These are phyloP conservation scores for Craniophora ligustri DNA, from an alignment of 2,888 invertebrate species.

Conservation along the genomic window DNA sequence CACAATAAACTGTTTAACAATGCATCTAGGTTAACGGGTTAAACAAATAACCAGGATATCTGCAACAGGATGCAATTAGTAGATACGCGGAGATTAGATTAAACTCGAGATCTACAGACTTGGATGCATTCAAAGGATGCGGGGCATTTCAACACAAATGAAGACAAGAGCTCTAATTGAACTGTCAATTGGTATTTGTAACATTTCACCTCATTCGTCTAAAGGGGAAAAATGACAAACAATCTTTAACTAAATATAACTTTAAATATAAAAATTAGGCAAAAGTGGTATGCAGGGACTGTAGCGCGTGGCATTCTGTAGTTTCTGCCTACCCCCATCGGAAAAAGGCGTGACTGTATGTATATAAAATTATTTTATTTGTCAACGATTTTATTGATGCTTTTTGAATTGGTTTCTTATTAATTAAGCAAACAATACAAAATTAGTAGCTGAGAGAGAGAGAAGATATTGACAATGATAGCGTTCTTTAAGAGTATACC, in stretches of 20 bases:
- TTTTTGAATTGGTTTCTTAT: no score
- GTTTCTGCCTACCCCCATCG: no score
- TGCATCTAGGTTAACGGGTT: slow-evolving; percentile 36
- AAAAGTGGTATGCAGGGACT: no score
- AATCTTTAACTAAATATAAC: not conserved
- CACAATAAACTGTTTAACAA: slow-evolving; percentile 25
- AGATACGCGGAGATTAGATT: slow-evolving; percentile 50
- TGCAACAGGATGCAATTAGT: slow-evolving; percentile 48
- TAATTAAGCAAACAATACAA: no score
- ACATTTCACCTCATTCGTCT: slow-evolving; percentile 16
- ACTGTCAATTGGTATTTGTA: slow-evolving; percentile 27
- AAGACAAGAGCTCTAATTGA: slow-evolving; percentile 30
- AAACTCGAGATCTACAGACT: slow-evolving; percentile 34
- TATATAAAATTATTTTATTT: no score
- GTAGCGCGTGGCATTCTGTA: no score
- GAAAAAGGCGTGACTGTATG: no score
- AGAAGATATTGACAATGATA: no score
- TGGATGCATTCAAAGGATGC: slow-evolving; percentile 32
- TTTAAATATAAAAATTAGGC: no score
- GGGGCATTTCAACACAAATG: slow-evolving; percentile 20
- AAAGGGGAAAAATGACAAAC: not conserved
- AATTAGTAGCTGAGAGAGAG: no score
- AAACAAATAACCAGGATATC: slow-evolving; percentile 35
- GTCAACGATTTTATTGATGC: no score
- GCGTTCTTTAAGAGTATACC: no score